Evolutionary conservation across 2,797 vertebrate genomes (phyloP).

Genomic region (Petrocephalus sullivani): DNA sequence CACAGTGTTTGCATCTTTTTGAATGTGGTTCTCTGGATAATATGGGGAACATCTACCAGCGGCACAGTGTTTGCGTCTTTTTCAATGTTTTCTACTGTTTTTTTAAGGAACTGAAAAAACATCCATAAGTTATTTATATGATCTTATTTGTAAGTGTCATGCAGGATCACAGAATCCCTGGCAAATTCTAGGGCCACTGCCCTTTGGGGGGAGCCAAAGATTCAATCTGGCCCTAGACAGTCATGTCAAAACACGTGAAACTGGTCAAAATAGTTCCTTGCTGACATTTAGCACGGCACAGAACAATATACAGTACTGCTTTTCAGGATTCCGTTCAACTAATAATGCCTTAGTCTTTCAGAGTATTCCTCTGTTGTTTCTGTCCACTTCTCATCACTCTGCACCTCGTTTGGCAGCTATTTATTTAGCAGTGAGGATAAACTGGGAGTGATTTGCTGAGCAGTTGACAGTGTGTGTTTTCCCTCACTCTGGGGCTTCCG

Average conservation of each 20-base stretch:
- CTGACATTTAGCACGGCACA: not conserved
- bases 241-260: not conserved
- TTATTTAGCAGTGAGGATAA: constrained; percentile 55
- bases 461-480: constrained; percentile 68
- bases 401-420: constrained; percentile 49
- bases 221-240: not conserved
- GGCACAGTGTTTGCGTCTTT: not conserved
- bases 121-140: not conserved
- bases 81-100: not conserved
- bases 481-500: constrained; percentile 57
- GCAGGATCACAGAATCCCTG: not conserved
- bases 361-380: constrained; percentile 21
- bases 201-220: not conserved
- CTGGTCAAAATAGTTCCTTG: not conserved
- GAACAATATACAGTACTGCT: not conserved
- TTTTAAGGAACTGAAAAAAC: not conserved
- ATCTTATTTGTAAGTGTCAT: not conserved
- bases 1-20: no score
- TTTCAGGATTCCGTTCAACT: constrained; percentile 34
- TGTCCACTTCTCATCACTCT: constrained; percentile 33
- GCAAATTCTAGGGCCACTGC: not conserved
- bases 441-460: constrained; percentile 57
- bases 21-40: no score
- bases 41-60: no score
- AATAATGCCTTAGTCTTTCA: constrained; percentile 34